phyloP scores from a whole-genome alignment of 2,113 vertebrate genomes.

The Passer domesticus region DNA sequence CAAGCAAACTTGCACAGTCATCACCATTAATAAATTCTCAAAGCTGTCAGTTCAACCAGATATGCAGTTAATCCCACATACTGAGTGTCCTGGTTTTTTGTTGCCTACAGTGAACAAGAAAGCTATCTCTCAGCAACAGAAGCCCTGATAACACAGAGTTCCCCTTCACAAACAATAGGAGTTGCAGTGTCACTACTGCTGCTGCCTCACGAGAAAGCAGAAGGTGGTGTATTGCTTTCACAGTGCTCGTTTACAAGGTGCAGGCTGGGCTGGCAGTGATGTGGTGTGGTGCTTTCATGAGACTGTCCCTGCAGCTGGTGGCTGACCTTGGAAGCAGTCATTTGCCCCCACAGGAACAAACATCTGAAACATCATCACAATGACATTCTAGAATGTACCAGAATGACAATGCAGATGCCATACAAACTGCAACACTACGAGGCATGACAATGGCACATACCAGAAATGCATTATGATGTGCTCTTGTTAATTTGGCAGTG shows the following conservation, averaged over 20 bases:
- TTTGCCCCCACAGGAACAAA: background rate
- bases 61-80: background rate
- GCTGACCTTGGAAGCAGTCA: background rate
- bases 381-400: background rate
- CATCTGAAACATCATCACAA: background rate
- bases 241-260: background rate
- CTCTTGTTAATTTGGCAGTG: background rate
- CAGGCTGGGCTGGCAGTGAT: background rate
- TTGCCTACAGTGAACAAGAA: background rate
- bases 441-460: background rate
- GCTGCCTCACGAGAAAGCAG: background rate
- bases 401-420: constrained; percentile 16
- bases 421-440: background rate
- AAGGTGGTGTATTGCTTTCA: background rate
- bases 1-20: background rate
- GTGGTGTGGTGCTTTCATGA: background rate
- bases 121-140: background rate
- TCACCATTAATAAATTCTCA: background rate
- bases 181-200: background rate
- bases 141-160: background rate
- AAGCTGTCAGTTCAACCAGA: background rate
- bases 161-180: background rate
- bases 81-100: background rate
- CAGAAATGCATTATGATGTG: background rate
- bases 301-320: background rate